Base-by-base conservation (phyloP, 2,888 invertebrate genomes). In the Lycocerus yunnanus region DNA sequence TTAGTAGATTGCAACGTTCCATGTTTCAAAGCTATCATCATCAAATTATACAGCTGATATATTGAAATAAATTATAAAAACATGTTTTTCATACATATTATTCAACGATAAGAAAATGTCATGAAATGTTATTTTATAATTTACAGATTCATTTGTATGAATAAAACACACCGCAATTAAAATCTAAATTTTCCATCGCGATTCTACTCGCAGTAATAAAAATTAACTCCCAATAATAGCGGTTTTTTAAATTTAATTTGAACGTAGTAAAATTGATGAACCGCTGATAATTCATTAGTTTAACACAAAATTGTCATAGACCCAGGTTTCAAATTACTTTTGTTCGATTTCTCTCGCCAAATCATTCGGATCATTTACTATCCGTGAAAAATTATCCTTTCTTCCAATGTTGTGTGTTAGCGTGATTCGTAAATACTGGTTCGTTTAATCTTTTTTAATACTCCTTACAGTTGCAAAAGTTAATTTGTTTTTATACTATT, bases 321-420 rank as follows among this genome's bases (percentile, higher is more conserved):
- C 71, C 71, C 72, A 67, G 70, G 24, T 73, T 74, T 74, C 78
- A 76, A 79, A 78, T 78, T 78, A 76, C 78, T 78, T 78, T 76
- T 78, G 78, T 76, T 75, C 76, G 73, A 75, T 78, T 76, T 75
- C 80, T 79, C 81, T 78, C 79, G 77, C 80, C 80, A 79, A 81
- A 82, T 82, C 81, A 82, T 81, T 78, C 81, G 82, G 80, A 82
- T 82, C 82, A 82, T 82, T 82, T 82, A 81, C 79, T 80, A 81
- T 74, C 74, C 78, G 80, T 82, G 82, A 82, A 82, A 82, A 82
- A 82, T 82, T 77, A 82, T 81, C 80, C 78, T 79, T 24, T 75
- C 78, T 78, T 78, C 71, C 73, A 58, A 71, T 65, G 75, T 79
- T 77, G 71, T 77, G 75, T 75, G 78, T 77, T 61, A 75, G 79